A percentile compares a stretch with the other conserved stretches of the same genome.
Evolutionary conservation across 1,140 invertebrate species (phyloP).

Genomic region (Plodia interpunctella): DNA sequence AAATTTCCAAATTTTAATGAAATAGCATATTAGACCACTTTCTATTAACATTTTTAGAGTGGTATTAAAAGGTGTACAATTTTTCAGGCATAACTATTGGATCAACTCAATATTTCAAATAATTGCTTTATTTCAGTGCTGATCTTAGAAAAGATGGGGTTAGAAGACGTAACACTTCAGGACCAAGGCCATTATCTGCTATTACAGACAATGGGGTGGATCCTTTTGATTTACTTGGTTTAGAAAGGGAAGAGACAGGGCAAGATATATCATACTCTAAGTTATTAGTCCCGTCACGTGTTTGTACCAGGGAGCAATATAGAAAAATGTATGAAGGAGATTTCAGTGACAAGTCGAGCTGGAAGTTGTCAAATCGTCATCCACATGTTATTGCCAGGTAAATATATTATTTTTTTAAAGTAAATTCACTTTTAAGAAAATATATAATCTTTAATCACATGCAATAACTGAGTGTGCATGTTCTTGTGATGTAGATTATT

Average conservation of each 20-base stretch:
- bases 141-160: slow-evolving; percentile 86
- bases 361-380: slow-evolving; percentile 65
- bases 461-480: slow-evolving; percentile 22
- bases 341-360: slow-evolving; percentile 71
- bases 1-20: neutral
- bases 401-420: slow-evolving; percentile 11
- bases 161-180: slow-evolving; percentile 88
- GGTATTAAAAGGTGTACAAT: too few relatives aligned
- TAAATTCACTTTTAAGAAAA: neutral
- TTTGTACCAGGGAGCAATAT: slow-evolving; percentile 76
- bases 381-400: slow-evolving; percentile 84
- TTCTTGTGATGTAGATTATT: slow-evolving; percentile 19
- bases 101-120: neutral
- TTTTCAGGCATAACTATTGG: too few relatives aligned
- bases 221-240: slow-evolving; percentile 89
- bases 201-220: slow-evolving; percentile 91
- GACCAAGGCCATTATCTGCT: slow-evolving; percentile 88
- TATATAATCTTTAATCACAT: neutral
- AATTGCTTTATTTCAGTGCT: slow-evolving; percentile 70
- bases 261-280: slow-evolving; percentile 92
- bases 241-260: slow-evolving; percentile 89
- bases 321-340: slow-evolving; percentile 77
- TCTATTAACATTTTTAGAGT: too few relatives aligned
- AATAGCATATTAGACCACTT: neutral
- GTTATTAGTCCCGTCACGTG: slow-evolving; percentile 86